A percentile compares a stretch with the other conserved stretches of the same genome.
Evolutionary conservation across 1,140 invertebrate genomes (phyloP).

Genomic region (Pogonomyrmex barbatus): DNA sequence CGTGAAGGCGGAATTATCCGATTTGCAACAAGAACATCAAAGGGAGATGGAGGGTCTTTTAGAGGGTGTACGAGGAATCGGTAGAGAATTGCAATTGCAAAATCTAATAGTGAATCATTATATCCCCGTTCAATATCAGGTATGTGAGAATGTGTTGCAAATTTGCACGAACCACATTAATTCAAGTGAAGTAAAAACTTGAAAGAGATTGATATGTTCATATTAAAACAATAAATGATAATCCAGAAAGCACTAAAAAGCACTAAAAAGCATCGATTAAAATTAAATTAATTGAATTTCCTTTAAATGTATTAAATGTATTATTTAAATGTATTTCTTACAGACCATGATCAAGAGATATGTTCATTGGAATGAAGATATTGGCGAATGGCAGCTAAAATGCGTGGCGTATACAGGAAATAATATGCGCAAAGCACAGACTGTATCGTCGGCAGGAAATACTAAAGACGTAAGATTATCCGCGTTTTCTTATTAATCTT

Average conservation of each 20-base stretch:
- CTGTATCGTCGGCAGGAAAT: slow-evolving; percentile 75
- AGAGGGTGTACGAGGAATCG: slow-evolving; percentile 95
- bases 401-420: slow-evolving; percentile 99
- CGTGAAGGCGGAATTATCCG: slow-evolving; percentile 94
- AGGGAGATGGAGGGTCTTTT: slow-evolving; percentile 98
- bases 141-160: slow-evolving; percentile 68
- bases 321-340: slow-evolving; percentile 40
- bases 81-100: slow-evolving; percentile 96
- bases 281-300: background rate
- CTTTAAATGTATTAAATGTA: background rate
- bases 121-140: slow-evolving; percentile 96
- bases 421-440: slow-evolving; percentile 94
- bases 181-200: background rate
- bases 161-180: background rate
- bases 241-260: background rate
- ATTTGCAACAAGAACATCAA: slow-evolving; percentile 97
- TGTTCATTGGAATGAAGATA: slow-evolving; percentile 98
- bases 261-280: background rate
- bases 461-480: slow-evolving; percentile 80
- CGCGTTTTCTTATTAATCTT: slow-evolving; percentile 27
- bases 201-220: background rate
- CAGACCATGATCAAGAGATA: slow-evolving; percentile 96
- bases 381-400: slow-evolving; percentile 98
- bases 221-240: background rate
- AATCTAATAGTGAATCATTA: slow-evolving; percentile 95